A percentile compares a stretch with the other conserved stretches of the same genome.
Conservation (phyloP, 2,113 vertebrate species). For the Coryphaenoides rupestris region DNA sequence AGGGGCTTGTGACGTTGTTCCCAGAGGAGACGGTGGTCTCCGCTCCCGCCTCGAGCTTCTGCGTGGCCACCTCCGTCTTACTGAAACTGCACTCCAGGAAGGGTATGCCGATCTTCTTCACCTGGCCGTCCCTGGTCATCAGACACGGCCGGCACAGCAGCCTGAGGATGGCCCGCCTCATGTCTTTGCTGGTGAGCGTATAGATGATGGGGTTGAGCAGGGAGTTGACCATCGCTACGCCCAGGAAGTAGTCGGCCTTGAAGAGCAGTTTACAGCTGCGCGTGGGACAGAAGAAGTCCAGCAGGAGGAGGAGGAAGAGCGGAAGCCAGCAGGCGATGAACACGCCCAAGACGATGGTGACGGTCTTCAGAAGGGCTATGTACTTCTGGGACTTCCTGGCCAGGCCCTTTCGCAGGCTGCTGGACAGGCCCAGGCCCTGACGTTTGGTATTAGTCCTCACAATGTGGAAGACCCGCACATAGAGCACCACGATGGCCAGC, state of each 20-base stretch:
- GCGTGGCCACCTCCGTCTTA: slow-evolving; percentile 72
- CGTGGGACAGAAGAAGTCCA: slow-evolving; percentile 79
- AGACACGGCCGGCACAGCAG: slow-evolving; percentile 76
- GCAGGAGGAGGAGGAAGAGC: slow-evolving; percentile 82
- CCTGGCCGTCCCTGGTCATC: slow-evolving; percentile 58
- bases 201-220: slow-evolving; percentile 90
- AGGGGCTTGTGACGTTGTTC: slow-evolving; percentile 62
- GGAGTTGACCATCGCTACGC: slow-evolving; percentile 86
- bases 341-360: slow-evolving; percentile 82
- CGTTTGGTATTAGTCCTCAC: slow-evolving; percentile 78
- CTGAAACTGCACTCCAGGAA: slow-evolving; percentile 81
- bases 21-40: slow-evolving; percentile 77
- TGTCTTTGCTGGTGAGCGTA: slow-evolving; percentile 85
- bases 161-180: slow-evolving; percentile 79
- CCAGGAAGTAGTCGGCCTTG: slow-evolving; percentile 85
- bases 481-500: slow-evolving; percentile 80
- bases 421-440: slow-evolving; percentile 47
- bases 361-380: slow-evolving; percentile 81
- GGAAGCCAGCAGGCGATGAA: slow-evolving; percentile 87
- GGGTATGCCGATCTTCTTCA: slow-evolving; percentile 70
- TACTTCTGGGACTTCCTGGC: slow-evolving; percentile 73
- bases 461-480: slow-evolving; percentile 81
- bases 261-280: slow-evolving; percentile 70
- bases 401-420: slow-evolving; percentile 50
- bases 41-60: slow-evolving; percentile 65